Evolutionary conservation across 2,888 invertebrate species (phyloP).

Genomic region (Sphinx pinastri): DNA sequence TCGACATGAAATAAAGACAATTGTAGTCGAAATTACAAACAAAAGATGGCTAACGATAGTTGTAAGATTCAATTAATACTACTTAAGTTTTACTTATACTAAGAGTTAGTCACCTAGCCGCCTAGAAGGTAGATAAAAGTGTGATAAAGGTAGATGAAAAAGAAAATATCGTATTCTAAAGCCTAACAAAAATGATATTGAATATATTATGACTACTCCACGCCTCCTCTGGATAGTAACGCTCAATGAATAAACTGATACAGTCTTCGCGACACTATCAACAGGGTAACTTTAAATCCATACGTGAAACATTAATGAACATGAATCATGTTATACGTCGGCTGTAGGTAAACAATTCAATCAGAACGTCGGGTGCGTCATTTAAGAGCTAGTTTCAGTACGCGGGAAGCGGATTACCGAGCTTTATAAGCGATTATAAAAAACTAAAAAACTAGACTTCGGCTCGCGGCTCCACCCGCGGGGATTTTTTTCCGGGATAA

Average conservation of each 20-base stretch:
- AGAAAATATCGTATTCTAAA: background rate
- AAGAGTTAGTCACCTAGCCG: no score
- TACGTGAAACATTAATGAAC: conserved; percentile 56
- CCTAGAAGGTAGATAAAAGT: no score
- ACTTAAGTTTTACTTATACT: no score
- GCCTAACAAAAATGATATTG: background rate
- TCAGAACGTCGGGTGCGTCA: conserved; percentile 54
- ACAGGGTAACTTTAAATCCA: conserved; percentile 46
- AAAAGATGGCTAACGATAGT: no score
- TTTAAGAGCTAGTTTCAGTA: conserved; percentile 36
- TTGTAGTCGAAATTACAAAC: no score
- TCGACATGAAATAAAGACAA: no score
- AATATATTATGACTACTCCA: background rate
- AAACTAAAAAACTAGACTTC: no score
- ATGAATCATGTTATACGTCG: conserved; percentile 50
- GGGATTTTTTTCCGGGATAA: no score
- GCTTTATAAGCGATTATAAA: background rate
- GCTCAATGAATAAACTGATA: background rate
- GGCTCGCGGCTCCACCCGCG: no score
- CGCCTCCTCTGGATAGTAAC: background rate
- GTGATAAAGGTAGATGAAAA: no score
- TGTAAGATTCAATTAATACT: no score
- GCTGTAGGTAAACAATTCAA: conserved; percentile 55
- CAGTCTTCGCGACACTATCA: conserved; percentile 48
- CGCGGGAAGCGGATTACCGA: background rate